Evolutionary conservation across 1,140 invertebrate genomes (phyloP).

Genomic region (Latrodectus geometricus): DNA sequence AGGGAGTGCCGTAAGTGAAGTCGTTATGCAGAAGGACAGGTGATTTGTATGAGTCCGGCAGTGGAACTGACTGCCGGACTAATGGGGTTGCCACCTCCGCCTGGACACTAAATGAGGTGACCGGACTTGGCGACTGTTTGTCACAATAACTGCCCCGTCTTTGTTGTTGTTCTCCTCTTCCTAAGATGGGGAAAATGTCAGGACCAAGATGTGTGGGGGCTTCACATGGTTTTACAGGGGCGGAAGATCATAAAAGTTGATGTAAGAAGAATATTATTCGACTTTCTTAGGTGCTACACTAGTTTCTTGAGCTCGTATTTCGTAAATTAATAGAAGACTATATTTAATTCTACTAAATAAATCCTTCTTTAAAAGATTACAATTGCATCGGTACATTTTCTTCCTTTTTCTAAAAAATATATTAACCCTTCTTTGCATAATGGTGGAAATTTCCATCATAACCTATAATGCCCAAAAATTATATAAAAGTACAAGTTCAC

Average conservation of each 20-base stretch:
- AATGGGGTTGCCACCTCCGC: slow-evolving; percentile 46
- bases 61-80: slow-evolving; percentile 43
- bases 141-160: slow-evolving; percentile 42
- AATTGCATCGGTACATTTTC: too few species aligned
- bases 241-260: background rate
- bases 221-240: background rate
- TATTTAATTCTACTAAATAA: too few species aligned
- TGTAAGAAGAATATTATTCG: background rate
- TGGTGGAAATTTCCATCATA: too few species aligned
- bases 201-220: background rate
- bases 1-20: slow-evolving; percentile 23
- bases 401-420: too few species aligned
- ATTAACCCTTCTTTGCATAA: too few species aligned
- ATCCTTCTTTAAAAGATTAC: too few species aligned
- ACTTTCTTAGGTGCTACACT: too few species aligned
- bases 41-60: slow-evolving; percentile 34
- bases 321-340: too few species aligned
- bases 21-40: slow-evolving; percentile 53
- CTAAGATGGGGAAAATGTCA: background rate
- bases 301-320: too few species aligned
- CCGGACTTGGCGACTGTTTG: slow-evolving; percentile 31
- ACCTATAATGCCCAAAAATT: too few species aligned
- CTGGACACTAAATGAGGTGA: slow-evolving; percentile 27
- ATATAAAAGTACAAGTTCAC: too few species aligned
- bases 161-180: background rate